These are phyloP conservation scores for Lasaia peninsularis DNA, from an alignment of 1,140 invertebrate species.

Conservation along the genomic window DNA sequence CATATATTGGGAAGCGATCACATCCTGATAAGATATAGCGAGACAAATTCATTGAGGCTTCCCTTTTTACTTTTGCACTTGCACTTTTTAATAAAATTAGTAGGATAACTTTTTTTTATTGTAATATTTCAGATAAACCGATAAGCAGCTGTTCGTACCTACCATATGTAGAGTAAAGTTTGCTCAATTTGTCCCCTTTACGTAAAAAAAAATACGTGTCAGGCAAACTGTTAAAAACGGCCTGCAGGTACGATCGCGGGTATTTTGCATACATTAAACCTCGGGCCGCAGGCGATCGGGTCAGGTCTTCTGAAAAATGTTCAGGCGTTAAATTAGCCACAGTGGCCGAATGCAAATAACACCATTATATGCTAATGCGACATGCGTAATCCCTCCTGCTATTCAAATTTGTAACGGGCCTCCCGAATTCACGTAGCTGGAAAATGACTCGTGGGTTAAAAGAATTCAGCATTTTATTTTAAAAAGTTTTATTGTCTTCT, in stretches of 20 bases:
- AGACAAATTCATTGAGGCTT: too few relatives aligned
- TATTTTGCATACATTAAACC: slow-evolving; percentile 69
- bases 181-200: neutral
- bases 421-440: slow-evolving; percentile 33
- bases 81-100: too few relatives aligned
- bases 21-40: too few relatives aligned
- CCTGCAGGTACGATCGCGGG: slow-evolving; percentile 39
- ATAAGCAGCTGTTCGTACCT: too few relatives aligned
- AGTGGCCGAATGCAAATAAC: slow-evolving; percentile 61
- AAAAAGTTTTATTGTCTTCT: too few relatives aligned
- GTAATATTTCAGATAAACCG: too few relatives aligned
- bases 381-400: slow-evolving; percentile 53
- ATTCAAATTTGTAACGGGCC: slow-evolving; percentile 40
- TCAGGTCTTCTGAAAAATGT: slow-evolving; percentile 60
- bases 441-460: slow-evolving; percentile 6
- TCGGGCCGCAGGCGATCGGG: slow-evolving; percentile 23
- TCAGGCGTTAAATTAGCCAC: slow-evolving; percentile 51
- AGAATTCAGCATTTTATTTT: neutral
- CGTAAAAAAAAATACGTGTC: neutral
- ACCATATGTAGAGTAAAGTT: neutral
- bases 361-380: slow-evolving; percentile 68
- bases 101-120: too few relatives aligned
- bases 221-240: slow-evolving; percentile 35
- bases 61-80: too few relatives aligned
- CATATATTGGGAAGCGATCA: too few relatives aligned